Percentiles rank a stretch among this genome's conserved stretches.
These are phyloP conservation scores for Sussaba pulchella DNA, from an alignment of 2,888 invertebrate species.

Conservation along the genomic window DNA sequence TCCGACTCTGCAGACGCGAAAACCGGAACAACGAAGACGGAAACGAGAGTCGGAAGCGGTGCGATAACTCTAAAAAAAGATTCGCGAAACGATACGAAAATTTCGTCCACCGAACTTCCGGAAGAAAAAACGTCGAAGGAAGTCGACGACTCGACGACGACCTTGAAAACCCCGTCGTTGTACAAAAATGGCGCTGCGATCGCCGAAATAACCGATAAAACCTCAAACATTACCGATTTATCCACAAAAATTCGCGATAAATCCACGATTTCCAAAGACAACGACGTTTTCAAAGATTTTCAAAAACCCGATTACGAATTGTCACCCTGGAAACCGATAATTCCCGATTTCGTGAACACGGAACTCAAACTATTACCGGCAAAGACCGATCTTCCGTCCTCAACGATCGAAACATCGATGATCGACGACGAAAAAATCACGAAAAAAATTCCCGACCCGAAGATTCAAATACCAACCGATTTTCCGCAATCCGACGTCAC, in stretches of 20 bases:
- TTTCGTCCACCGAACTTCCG: slow-evolving; percentile 30
- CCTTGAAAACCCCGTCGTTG: slow-evolving; percentile 81
- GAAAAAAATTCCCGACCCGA: background rate
- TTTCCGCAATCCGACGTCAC: slow-evolving; percentile 34
- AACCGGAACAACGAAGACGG: slow-evolving; percentile 55
- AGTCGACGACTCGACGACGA: slow-evolving; percentile 75
- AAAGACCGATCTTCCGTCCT: slow-evolving; percentile 1
- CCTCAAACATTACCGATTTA: slow-evolving; percentile 15
- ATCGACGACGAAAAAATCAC: slow-evolving; percentile 1
- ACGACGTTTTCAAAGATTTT: slow-evolving; percentile 76
- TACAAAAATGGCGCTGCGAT: slow-evolving; percentile 77
- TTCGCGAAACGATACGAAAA: slow-evolving; percentile 34
- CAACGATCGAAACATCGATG: background rate
- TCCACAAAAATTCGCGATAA: slow-evolving; percentile 72
- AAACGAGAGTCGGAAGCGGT: slow-evolving; percentile 58
- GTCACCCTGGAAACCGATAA: slow-evolving; percentile 82
- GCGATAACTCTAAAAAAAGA: slow-evolving; percentile 57
- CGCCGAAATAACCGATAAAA: slow-evolving; percentile 69
- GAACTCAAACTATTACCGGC: slow-evolving; percentile 73
- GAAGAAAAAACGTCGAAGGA: slow-evolving; percentile 41
- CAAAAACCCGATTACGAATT: slow-evolving; percentile 80
- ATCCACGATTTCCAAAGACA: slow-evolving; percentile 38
- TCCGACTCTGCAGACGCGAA: slow-evolving; percentile 72
- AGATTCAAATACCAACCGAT: slow-evolving; percentile 24
- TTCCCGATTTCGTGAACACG: slow-evolving; percentile 77